phyloP scores from a whole-genome alignment of 2,888 invertebrate species.

The Pseudoips prasinana region DNA sequence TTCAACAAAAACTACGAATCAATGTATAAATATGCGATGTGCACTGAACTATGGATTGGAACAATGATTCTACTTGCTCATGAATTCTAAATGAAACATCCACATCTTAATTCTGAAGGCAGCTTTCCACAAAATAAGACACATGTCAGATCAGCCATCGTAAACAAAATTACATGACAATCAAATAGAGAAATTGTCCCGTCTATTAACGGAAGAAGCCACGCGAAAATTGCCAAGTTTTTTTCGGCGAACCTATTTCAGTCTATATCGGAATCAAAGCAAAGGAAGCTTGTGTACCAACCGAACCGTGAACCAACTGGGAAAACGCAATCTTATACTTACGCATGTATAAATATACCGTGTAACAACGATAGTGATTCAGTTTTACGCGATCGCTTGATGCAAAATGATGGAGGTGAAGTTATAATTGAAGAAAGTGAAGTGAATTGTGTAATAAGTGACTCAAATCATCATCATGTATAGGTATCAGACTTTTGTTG shows the following conservation, averaged over 20 bases:
- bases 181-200: constrained; percentile 48
- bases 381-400: constrained; percentile 77
- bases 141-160: constrained; percentile 23
- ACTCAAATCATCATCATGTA: constrained; percentile 49
- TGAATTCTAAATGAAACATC: too few relatives aligned
- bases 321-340: constrained; percentile 72
- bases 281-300: constrained; percentile 57
- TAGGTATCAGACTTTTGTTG: constrained; percentile 49
- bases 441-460: constrained; percentile 51
- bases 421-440: constrained; percentile 60
- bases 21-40: too few relatives aligned
- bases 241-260: constrained; percentile 57
- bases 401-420: constrained; percentile 70
- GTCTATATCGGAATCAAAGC: constrained; percentile 62
- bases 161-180: constrained; percentile 57
- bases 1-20: too few relatives aligned
- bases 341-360: constrained; percentile 80
- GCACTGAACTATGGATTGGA: too few relatives aligned
- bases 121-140: constrained; percentile 46
- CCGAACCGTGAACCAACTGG: constrained; percentile 69
- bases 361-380: constrained; percentile 65
- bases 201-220: constrained; percentile 65
- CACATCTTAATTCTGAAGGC: constrained; percentile 18
- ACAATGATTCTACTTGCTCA: too few relatives aligned
- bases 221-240: constrained; percentile 52